Percentiles rank a stretch among this genome's conserved stretches.
phyloP scores from a whole-genome alignment of 2,888 invertebrate genomes.

The Beris chalybata region DNA sequence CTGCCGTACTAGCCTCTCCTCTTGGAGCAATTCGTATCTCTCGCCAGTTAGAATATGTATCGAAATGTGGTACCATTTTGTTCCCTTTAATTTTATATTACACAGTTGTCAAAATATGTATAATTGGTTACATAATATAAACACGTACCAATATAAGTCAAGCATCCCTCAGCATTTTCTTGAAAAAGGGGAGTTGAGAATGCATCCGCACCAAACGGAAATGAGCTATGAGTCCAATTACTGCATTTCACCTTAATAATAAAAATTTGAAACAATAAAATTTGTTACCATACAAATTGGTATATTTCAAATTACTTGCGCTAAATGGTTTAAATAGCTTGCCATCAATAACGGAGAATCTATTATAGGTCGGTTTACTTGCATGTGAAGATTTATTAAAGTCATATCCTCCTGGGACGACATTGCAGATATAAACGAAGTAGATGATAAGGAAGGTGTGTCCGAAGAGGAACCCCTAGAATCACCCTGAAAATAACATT shows the following conservation, averaged over 20 bases:
- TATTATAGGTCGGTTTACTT: constrained; percentile 87
- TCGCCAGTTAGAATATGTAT: constrained; percentile 58
- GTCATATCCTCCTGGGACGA: constrained; percentile 93
- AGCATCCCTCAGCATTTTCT: constrained; percentile 71
- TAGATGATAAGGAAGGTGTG: constrained; percentile 78
- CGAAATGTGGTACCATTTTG: constrained; percentile 72
- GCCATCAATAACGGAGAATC: constrained; percentile 94
- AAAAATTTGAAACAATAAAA: not conserved
- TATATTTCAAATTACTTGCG: constrained; percentile 64
- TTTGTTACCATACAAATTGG: no score
- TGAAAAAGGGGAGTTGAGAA: constrained; percentile 81
- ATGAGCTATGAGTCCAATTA: constrained; percentile 76
- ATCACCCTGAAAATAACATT: constrained; percentile 47
- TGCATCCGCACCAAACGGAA: constrained; percentile 73
- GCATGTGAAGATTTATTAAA: constrained; percentile 90
- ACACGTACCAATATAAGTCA: constrained; percentile 71
- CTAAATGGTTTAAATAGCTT: constrained; percentile 89
- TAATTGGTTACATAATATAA: constrained; percentile 28
- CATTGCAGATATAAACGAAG: constrained; percentile 85
- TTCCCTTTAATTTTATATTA: constrained; percentile 57
- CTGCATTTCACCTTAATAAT: constrained; percentile 59
- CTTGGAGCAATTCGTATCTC: constrained; percentile 55
- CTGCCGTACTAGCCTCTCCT: constrained; percentile 51
- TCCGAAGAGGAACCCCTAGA: constrained; percentile 69
- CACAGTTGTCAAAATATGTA: not conserved